Evolutionary conservation across 2,888 invertebrate species (phyloP).

Genomic region (Spisula solida): DNA sequence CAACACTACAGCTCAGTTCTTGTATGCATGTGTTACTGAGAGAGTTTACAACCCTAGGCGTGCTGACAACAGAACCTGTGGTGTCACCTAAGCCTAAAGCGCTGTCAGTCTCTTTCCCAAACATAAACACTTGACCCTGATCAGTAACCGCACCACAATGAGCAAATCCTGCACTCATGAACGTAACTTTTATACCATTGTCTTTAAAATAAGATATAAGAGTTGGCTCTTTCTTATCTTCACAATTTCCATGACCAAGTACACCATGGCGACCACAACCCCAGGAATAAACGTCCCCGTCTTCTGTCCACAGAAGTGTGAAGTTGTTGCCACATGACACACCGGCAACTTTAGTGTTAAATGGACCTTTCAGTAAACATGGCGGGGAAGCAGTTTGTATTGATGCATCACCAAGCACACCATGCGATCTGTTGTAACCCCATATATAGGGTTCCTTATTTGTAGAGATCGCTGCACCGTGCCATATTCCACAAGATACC

Average conservation of each 20-base stretch:
- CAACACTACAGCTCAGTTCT: conserved; percentile 78
- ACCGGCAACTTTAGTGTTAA: conserved; percentile 65
- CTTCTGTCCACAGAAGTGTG: conserved; percentile 76
- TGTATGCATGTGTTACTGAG: conserved; percentile 55
- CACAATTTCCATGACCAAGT: conserved; percentile 75
- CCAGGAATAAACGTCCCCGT: conserved; percentile 77
- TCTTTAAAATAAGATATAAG: conserved; percentile 57
- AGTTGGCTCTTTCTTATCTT: conserved; percentile 64
- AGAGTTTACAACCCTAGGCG: conserved; percentile 51
- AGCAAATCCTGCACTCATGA: conserved; percentile 76
- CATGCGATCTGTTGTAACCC: conserved; percentile 79
- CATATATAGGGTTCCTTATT: conserved; percentile 74
- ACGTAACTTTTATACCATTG: conserved; percentile 45
- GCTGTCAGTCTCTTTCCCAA: conserved; percentile 75
- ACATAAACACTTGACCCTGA: conserved; percentile 74
- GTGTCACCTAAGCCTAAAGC: conserved; percentile 72
- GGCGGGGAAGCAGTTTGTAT: conserved; percentile 44
- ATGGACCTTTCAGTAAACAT: conserved; percentile 53
- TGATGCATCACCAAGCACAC: conserved; percentile 64
- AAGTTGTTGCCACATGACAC: conserved; percentile 80
- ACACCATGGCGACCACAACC: conserved; percentile 78
- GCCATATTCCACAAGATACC: conserved; percentile 82
- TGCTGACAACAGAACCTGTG: conserved; percentile 26
- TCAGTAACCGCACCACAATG: conserved; percentile 75
- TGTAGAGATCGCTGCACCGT: conserved; percentile 75